Evolutionary conservation across 2,888 invertebrate genomes (phyloP).

Genomic region (Scaeva pyrastri): DNA sequence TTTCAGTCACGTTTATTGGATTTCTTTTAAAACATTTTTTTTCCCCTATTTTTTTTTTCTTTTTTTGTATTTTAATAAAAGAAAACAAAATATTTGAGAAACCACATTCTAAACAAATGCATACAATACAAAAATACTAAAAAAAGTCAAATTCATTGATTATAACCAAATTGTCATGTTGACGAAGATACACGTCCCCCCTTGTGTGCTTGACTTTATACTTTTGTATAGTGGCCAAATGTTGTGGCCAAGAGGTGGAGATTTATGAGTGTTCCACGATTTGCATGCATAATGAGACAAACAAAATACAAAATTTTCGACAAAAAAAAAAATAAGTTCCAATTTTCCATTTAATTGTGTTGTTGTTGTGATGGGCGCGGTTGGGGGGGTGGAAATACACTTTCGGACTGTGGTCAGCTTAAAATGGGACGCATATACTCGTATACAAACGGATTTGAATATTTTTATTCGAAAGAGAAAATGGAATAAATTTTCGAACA

Average conservation of each 20-base stretch:
- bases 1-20: constrained; percentile 53
- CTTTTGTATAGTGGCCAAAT: not conserved
- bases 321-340: constrained; percentile 46
- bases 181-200: constrained; percentile 1
- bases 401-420: not conserved
- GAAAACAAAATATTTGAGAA: not conserved
- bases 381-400: not conserved
- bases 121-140: constrained; percentile 21
- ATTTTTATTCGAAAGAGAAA: constrained; percentile 54
- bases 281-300: constrained; percentile 64
- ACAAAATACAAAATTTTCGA: not conserved
- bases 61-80: not conserved
- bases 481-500: constrained; percentile 52
- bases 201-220: too few relatives aligned
- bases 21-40: not conserved
- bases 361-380: constrained; percentile 12
- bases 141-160: constrained; percentile 67
- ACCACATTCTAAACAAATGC: constrained; percentile 42
- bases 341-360: constrained; percentile 36
- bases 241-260: constrained; percentile 22
- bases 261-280: constrained; percentile 67
- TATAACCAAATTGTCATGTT: constrained; percentile 44
- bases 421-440: constrained; percentile 2
- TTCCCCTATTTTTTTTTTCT: not conserved
- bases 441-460: not conserved